Conservation (phyloP, 2,888 invertebrate genomes). For the Dryadula phaetusa region DNA sequence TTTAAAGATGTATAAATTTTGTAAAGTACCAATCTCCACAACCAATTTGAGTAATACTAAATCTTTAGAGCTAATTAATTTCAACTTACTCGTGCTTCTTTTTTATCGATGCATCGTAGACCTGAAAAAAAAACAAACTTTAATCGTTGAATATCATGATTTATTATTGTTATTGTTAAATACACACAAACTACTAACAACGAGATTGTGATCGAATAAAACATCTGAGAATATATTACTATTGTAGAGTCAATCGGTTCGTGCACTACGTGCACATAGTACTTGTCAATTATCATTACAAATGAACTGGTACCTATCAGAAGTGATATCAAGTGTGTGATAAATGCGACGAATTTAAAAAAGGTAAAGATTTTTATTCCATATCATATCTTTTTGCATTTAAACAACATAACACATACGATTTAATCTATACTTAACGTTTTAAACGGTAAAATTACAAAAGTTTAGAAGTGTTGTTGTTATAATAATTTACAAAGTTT, state of each 20-base stretch:
- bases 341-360: not conserved
- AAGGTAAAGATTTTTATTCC: not conserved
- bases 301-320: constrained; percentile 5
- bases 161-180: constrained; percentile 30
- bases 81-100: constrained; percentile 34
- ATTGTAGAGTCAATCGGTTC: constrained; percentile 33
- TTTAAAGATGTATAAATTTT: not conserved
- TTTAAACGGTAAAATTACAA: too few species aligned
- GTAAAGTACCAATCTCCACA: too few species aligned
- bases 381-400: too few species aligned
- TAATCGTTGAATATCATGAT: constrained; percentile 28
- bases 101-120: constrained; percentile 38
- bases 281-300: constrained; percentile 20
- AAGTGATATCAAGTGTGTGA: constrained; percentile 6
- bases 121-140: constrained; percentile 37
- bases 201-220: constrained; percentile 33
- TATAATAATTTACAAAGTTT: too few species aligned
- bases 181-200: constrained; percentile 22
- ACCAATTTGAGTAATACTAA: too few species aligned
- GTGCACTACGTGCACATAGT: constrained; percentile 34
- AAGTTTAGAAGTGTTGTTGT: too few species aligned
- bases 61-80: not conserved
- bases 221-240: constrained; percentile 33
- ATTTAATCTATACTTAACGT: too few species aligned
- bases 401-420: too few species aligned